These are phyloP conservation scores for Platyscapa corneri DNA, from an alignment of 1,140 invertebrate species.

Conservation along the genomic window DNA sequence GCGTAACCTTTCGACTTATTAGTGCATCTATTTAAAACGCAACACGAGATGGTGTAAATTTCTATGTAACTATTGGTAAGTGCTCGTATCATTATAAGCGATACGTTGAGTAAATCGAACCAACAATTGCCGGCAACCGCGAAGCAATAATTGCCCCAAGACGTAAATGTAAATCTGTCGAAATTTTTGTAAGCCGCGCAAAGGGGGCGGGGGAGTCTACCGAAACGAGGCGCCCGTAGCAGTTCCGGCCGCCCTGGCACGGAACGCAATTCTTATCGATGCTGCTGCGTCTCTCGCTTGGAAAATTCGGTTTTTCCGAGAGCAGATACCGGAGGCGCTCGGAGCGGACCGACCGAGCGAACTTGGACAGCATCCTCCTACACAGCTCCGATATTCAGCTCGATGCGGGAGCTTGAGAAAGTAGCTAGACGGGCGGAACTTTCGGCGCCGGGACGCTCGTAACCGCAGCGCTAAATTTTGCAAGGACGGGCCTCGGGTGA, in stretches of 20 bases:
- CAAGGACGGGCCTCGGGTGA: background rate
- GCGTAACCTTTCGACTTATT: no score
- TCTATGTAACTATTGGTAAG: no score
- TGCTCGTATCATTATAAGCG: no score
- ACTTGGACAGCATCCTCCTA: background rate
- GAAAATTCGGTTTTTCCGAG: background rate
- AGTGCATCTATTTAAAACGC: no score
- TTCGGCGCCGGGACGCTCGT: background rate
- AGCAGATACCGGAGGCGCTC: no score
- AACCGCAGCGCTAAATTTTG: background rate
- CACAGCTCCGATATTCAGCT: background rate
- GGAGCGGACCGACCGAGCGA: background rate
- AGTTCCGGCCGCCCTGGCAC: background rate
- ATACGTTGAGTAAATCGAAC: no score
- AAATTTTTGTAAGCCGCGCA: no score
- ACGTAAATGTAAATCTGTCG: no score
- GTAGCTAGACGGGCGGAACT: background rate
- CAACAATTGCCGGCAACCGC: no score
- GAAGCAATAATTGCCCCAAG: no score
- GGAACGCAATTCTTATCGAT: background rate
- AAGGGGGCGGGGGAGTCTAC: no score
- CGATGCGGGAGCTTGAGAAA: background rate
- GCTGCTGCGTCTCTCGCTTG: background rate
- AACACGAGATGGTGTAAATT: no score
- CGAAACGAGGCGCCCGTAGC: background rate